phyloP scores from a whole-genome alignment of 2,113 vertebrate species.

The Notechis scutatus region DNA sequence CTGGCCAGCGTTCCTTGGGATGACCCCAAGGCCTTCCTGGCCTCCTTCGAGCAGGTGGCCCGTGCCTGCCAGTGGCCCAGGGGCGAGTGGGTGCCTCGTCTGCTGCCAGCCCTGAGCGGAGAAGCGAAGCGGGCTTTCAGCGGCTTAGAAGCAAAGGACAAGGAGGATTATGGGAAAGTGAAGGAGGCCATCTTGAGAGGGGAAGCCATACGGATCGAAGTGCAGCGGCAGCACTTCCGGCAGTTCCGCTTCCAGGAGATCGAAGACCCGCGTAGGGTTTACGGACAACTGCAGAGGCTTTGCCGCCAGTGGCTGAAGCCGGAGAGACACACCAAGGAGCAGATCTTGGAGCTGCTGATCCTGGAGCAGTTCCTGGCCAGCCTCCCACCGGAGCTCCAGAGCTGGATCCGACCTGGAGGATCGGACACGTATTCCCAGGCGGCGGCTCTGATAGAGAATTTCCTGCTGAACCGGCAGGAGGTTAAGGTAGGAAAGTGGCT shows the following conservation, averaged over 20 bases:
- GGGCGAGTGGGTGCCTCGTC: not conserved
- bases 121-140: not conserved
- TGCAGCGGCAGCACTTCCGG: slow-evolving; percentile 18
- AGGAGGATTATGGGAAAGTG: slow-evolving; percentile 17
- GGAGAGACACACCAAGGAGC: slow-evolving; percentile 6
- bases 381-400: slow-evolving; percentile 1
- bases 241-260: slow-evolving; percentile 1
- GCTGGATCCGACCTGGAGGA: slow-evolving; percentile 10
- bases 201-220: not conserved
- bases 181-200: slow-evolving; percentile 11
- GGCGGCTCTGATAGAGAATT: not conserved
- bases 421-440: slow-evolving; percentile 1
- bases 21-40: slow-evolving; percentile 2
- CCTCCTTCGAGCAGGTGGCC: slow-evolving; percentile 22
- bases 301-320: slow-evolving; percentile 23
- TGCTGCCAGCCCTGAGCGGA: not conserved
- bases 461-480: slow-evolving; percentile 5
- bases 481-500: not conserved
- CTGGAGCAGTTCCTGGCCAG: slow-evolving; percentile 27
- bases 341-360: slow-evolving; percentile 25
- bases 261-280: not conserved
- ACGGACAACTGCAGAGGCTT: slow-evolving; percentile 10
- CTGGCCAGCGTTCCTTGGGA: not conserved
- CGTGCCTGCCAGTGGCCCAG: slow-evolving; percentile 11
- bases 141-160: not conserved